phyloP scores from a whole-genome alignment of 2,888 invertebrate species.

The Tricholauxania praeusta region DNA sequence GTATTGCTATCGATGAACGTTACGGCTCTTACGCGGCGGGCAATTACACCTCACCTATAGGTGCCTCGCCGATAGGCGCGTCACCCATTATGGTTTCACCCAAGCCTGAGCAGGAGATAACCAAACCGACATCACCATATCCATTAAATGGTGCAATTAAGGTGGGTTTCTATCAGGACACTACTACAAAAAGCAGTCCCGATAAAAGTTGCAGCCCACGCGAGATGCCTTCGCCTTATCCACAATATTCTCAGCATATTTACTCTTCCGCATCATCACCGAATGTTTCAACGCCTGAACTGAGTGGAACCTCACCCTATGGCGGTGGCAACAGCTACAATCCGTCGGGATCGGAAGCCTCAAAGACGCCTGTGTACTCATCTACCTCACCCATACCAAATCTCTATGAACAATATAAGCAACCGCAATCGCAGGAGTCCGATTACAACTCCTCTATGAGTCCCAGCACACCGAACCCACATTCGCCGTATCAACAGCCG shows the following conservation, averaged over 20 bases:
- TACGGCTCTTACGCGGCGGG: conserved; percentile 76
- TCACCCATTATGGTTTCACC: conserved; percentile 82
- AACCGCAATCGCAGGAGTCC: conserved; percentile 70
- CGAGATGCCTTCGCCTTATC: conserved; percentile 75
- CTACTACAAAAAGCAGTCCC: conserved; percentile 85
- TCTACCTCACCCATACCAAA: conserved; percentile 65
- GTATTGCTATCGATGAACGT: conserved; percentile 74
- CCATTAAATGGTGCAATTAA: conserved; percentile 86
- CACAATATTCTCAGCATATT: conserved; percentile 72
- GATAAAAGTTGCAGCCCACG: conserved; percentile 87
- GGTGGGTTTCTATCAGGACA: conserved; percentile 90
- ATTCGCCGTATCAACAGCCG: conserved; percentile 70
- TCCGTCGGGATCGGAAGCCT: conserved; percentile 65
- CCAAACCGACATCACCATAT: conserved; percentile 75
- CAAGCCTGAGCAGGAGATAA: conserved; percentile 74
- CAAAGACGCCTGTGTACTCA: conserved; percentile 65
- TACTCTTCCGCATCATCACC: conserved; percentile 73
- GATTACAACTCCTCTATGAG: conserved; percentile 72
- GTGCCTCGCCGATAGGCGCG: conserved; percentile 71
- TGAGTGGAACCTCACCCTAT: conserved; percentile 64
- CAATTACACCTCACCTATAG: conserved; percentile 79
- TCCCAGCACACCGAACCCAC: conserved; percentile 70
- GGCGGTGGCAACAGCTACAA: conserved; percentile 65
- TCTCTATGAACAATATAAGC: conserved; percentile 73
- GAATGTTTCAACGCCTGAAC: conserved; percentile 68